These are phyloP conservation scores for Calephelis nemesis DNA, from an alignment of 1,140 invertebrate species.

Conservation along the genomic window DNA sequence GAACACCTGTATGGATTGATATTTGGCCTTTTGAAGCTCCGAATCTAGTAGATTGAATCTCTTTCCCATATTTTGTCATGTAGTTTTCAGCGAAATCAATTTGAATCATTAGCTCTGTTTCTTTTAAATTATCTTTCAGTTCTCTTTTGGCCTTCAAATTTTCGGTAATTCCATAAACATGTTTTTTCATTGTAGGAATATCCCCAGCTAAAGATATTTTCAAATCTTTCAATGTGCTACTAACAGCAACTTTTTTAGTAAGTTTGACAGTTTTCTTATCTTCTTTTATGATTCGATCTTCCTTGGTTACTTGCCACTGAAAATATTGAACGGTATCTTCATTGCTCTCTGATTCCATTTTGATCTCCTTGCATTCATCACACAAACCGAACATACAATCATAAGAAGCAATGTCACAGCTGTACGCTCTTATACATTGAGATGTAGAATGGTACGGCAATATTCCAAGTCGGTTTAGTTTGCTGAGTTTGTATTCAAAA, in stretches of 20 bases:
- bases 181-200: conserved; percentile 35
- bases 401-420: conserved; percentile 31
- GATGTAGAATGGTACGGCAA: background rate
- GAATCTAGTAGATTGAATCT: conserved; percentile 46
- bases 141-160: conserved; percentile 42
- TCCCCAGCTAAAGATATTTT: conserved; percentile 15
- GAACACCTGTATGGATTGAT: conserved; percentile 54
- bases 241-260: conserved; percentile 30
- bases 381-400: conserved; percentile 40
- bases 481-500: conserved; percentile 22
- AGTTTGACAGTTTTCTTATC: conserved; percentile 27
- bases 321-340: conserved; percentile 35
- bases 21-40: conserved; percentile 40
- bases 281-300: conserved; percentile 37
- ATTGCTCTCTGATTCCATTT: conserved; percentile 28
- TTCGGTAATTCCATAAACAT: conserved; percentile 42
- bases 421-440: conserved; percentile 26
- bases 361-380: conserved; percentile 30
- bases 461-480: background rate
- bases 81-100: conserved; percentile 62
- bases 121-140: conserved; percentile 43
- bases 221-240: conserved; percentile 31
- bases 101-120: conserved; percentile 43
- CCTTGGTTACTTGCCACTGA: conserved; percentile 32
- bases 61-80: conserved; percentile 46